Percentiles rank a stretch among this genome's conserved stretches.
phyloP scores from a whole-genome alignment of 2,888 invertebrate species.

The Cecidostiba fungosa region DNA sequence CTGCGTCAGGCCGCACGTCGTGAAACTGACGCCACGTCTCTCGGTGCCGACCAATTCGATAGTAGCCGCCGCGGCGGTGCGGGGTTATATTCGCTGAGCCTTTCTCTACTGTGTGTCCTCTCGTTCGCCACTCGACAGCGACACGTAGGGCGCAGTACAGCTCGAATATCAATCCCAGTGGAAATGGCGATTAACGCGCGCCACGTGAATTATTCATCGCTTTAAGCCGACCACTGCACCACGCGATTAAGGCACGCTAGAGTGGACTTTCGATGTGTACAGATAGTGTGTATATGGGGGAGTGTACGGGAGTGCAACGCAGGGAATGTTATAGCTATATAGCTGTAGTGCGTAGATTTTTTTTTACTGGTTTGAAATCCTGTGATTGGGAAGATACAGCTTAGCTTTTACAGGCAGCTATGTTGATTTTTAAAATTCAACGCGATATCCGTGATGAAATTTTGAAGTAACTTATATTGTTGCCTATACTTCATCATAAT shows the following conservation, averaged over 20 bases:
- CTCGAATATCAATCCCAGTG: conserved; percentile 34
- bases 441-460: too few species aligned
- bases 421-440: too few species aligned
- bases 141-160: background rate
- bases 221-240: background rate
- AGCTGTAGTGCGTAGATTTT: background rate
- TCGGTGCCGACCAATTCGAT: too few species aligned
- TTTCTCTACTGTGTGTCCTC: background rate
- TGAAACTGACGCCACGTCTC: too few species aligned
- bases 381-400: too few species aligned
- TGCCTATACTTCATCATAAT: too few species aligned
- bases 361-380: background rate
- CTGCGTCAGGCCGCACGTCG: background rate
- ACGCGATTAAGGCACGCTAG: conserved; percentile 40
- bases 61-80: too few species aligned
- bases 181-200: conserved; percentile 41
- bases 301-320: background rate
- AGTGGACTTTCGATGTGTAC: background rate
- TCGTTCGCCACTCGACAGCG: background rate
- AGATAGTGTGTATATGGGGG: background rate
- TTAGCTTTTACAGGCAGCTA: too few species aligned
- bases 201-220: conserved; percentile 51
- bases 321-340: too few species aligned
- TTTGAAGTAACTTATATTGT: too few species aligned
- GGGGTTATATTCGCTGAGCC: background rate